Percentiles rank a stretch among this genome's conserved stretches.
These are phyloP conservation scores for Sebastes taczanowskii DNA, from an alignment of 2,797 vertebrate genomes.

Conservation along the genomic window DNA sequence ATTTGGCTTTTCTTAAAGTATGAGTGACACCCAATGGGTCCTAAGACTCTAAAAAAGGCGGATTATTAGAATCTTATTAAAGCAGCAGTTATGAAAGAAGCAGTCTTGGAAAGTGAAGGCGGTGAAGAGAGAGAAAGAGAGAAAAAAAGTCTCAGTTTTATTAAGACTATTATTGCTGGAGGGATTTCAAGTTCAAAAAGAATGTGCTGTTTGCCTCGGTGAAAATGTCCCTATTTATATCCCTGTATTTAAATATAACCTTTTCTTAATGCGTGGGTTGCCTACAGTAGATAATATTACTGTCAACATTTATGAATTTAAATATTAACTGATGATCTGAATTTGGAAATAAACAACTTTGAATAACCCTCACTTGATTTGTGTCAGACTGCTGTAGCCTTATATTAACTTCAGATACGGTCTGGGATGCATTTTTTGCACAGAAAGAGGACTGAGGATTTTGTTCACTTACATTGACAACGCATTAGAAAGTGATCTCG, in stretches of 20 bases:
- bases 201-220: background rate
- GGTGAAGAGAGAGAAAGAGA: background rate
- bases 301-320: background rate
- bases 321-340: background rate
- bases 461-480: background rate
- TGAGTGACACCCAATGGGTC: constrained; percentile 41
- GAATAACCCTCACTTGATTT: background rate
- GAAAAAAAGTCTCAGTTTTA: constrained; percentile 25
- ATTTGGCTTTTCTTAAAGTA: constrained; percentile 45
- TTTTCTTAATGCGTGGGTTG: background rate
- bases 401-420: background rate
- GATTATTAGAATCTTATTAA: constrained; percentile 66
- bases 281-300: background rate
- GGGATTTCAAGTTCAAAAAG: constrained; percentile 35
- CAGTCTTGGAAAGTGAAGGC: background rate
- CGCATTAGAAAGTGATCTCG: background rate
- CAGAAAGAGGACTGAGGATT: background rate
- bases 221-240: background rate
- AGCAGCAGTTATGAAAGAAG: constrained; percentile 39
- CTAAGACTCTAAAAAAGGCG: constrained; percentile 44
- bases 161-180: constrained; percentile 14
- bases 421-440: no score
- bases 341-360: background rate
- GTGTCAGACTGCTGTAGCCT: background rate
- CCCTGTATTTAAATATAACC: background rate